Base-by-base conservation (phyloP, 2,113 vertebrate genomes). In the Amphiprion percula region DNA sequence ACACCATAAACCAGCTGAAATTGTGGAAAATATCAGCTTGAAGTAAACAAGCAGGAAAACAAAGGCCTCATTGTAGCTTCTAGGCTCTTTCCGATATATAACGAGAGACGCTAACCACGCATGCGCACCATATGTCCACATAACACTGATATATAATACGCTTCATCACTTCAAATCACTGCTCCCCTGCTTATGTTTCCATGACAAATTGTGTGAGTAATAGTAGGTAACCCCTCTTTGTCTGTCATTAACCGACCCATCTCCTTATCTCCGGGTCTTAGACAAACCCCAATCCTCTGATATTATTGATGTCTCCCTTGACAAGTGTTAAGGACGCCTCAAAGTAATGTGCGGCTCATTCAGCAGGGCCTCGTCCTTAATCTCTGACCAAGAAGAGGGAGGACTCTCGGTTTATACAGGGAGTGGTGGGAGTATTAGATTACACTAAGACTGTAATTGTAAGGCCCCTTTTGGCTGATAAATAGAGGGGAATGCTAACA, bases 381-480 rank as follows among this genome's bases (percentile, higher is more conserved):
- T 92, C 91, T 88, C 78, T 80, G 85, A 80, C 87, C 85, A 24
- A 88, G 79, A 77, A 77, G 83, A 85, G 77, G 86, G 85, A 86
- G 65, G 84, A 87, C 67, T 81, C 70, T 84, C 66, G 46, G 85
- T 87, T 91, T 90, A 90, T 87, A 85, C 86, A 80, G 84, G 86
- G 85, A 89, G 86, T 71, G 85, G 74, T 61, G 88, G 80, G 76
- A 87, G 94, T 91, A 77, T 94, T 90, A 83, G 85, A 91, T 94
- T 90, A 91, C 93, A 81, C 77, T 74, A 69, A 79, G 88, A 83
- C 91, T 91, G 82, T 92, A 94, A 93, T 95, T 92, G 94, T 82
- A 90, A 88, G 85, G 84, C 81, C 68, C 63, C 74, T 26, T 2
- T 28, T 63, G 74, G 64, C 82, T 75, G 82, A 89, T 85, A 82